phyloP scores from a whole-genome alignment of 2,113 vertebrate species.

The Ardeotis arabs region DNA sequence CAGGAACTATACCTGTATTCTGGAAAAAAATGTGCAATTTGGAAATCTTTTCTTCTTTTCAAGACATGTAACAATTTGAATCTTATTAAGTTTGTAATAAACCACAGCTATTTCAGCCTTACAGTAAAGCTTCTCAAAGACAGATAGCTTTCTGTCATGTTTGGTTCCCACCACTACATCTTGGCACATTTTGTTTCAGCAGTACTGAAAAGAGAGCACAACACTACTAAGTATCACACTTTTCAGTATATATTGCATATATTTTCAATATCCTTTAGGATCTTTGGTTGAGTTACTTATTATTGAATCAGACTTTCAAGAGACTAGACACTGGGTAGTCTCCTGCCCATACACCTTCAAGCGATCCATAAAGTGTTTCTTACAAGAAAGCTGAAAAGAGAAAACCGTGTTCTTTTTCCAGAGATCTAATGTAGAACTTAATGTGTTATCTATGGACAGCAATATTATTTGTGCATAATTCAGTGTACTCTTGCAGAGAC shows the following conservation, averaged over 20 bases:
- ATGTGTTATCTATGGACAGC: not conserved
- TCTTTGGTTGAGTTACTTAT: not conserved
- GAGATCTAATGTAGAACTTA: not conserved
- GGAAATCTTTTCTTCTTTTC: conserved; percentile 24
- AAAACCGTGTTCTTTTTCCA: conserved; percentile 19
- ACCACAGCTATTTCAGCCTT: not conserved
- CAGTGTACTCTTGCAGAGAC: not conserved
- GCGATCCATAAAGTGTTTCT: conserved; percentile 53
- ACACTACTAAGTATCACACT: not conserved
- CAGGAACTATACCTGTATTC: conserved; percentile 2
- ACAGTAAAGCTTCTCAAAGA: not conserved
- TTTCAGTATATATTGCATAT: not conserved
- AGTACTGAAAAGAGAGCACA: not conserved
- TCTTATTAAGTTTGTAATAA: conserved; percentile 36
- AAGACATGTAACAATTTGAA: conserved; percentile 37
- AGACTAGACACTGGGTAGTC: not conserved
- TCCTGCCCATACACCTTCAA: conserved; percentile 40
- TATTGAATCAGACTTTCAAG: conserved; percentile 41
- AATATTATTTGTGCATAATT: not conserved
- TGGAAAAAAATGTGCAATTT: conserved; percentile 37
- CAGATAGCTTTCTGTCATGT: not conserved
- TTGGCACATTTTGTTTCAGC: not conserved
- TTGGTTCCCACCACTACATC: not conserved
- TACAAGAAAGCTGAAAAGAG: conserved; percentile 1
- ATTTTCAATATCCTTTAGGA: conserved; percentile 18